Base-by-base conservation (phyloP, 2,113 vertebrate species). In the Apeltes quadracus region DNA sequence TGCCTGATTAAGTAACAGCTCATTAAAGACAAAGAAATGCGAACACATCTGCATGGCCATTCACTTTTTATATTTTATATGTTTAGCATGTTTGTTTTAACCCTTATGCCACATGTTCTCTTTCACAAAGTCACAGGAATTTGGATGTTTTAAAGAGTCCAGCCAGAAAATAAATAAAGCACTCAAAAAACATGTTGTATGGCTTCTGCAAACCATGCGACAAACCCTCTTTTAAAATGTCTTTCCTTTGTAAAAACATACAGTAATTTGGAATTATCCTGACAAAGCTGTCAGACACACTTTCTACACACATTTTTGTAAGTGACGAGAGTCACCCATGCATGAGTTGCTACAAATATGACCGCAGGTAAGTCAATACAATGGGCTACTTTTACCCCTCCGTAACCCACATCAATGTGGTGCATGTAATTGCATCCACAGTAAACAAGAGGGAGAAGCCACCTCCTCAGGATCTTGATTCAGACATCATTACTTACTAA, bases 281-380 rank as follows among this genome's bases (percentile, higher is more conserved):
- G n/a, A n/a, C n/a, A n/a, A n/a, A n/a, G n/a, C n/a, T n/a, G n/a
- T n/a, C n/a, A n/a, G n/a, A n/a, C n/a, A n/a, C n/a, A n/a, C n/a
- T n/a, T n/a, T 67, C 44, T 32, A n/a, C 55, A 61, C 83, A 56
- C 70, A 79, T 74, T 46, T 62, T 63, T 85, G 50, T 41, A 83
- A 22, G 41, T 54, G 50, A 64, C 27, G 78, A 15, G 61, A 62
- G 53, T 72, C 68, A 62, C 59, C 44, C 23, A 38, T 48, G 59
- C 48, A 38, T 14, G 38, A 63, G 61, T 68, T 86, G 88, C 83
- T 88, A 90, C 85, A 82, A 81, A 69, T 76, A 74, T 46, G 39
- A 78, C 63, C 48, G 81, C 43, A 76, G 20, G 11, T 36, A 43
- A 76, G 29, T 67, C 23, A 44, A 69, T 20, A 20, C 23, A 67